phyloP scores from a whole-genome alignment of 2,888 invertebrate species.

The Hirtodrosophila trivittata region DNA sequence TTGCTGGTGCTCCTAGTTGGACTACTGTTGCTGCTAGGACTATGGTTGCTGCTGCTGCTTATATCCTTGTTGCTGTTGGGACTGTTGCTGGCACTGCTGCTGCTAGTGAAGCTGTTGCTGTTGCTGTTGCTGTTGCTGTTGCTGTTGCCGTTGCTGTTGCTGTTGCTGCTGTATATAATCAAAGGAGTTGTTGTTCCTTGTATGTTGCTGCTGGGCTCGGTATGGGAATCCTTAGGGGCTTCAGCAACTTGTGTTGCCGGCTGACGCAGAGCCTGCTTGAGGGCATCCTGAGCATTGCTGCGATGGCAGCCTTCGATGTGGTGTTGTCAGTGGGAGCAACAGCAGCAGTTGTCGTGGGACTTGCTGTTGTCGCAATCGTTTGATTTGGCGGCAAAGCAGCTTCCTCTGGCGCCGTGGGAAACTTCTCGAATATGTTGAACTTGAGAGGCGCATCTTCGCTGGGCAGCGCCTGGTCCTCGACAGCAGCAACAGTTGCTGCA shows the following conservation, averaged over 20 bases:
- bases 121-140: too few species aligned
- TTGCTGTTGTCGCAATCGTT: slow-evolving; percentile 17
- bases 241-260: slow-evolving; percentile 40
- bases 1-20: too few species aligned
- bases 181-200: slow-evolving; percentile 50
- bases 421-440: slow-evolving; percentile 82
- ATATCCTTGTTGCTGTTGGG: too few species aligned
- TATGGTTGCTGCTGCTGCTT: too few species aligned
- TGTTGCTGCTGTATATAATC: slow-evolving; percentile 2
- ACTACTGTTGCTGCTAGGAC: too few species aligned
- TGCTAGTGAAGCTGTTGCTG: too few species aligned
- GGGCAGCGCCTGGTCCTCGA: slow-evolving; percentile 68
- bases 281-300: too few species aligned
- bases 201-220: slow-evolving; percentile 47
- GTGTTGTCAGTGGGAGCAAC: too few species aligned
- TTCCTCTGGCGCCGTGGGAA: slow-evolving; percentile 59
- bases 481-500: neutral
- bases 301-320: too few species aligned
- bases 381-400: neutral
- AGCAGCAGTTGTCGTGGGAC: neutral
- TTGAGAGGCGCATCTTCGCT: slow-evolving; percentile 82
- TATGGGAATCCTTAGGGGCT: slow-evolving; percentile 40
- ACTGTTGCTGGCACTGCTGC: too few species aligned
- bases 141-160: too few species aligned
- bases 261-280: too few species aligned